Base-by-base conservation (phyloP, 2,113 vertebrate species). In the Oncorhynchus mykiss region DNA sequence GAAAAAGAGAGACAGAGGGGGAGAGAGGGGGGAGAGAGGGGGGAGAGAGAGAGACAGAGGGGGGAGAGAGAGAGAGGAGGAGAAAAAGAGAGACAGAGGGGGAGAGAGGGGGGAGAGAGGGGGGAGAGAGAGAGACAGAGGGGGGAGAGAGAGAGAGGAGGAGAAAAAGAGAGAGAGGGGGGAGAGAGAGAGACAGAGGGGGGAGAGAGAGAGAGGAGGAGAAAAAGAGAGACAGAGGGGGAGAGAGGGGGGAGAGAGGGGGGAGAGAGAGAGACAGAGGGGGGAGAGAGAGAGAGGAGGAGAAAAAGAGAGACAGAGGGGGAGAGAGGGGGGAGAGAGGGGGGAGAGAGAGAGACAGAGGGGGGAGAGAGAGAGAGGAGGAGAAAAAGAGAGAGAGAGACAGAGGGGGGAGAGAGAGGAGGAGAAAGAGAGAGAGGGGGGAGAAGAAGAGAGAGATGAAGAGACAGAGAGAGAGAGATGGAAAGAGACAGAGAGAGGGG, bases 241-340 rank as follows among this genome's bases (percentile, higher is more conserved):
- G 65, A 1, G 27, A 25, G 22, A 0, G 9, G 3, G 12, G 27
- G 25, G 22, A 0, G 9, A 9, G 12, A 2, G 11, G 18, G 0
- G 0, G 65, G 24, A 1, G 4, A 18, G 27, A 0, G 68, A 11
- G 76, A 79, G 79, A 67, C 51, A 71, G 82, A 81, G 80, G 79
- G 49, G 80, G 79, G 49, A 79, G 45, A 75, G 65, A 71, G 80
- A 62, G n/a, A 62, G 59, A 62, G 51, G n/a, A n/a, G n/a, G n/a
- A 71, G 70, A 27, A 2, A 27, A 0, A 27, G 27, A 29, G 27
- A 2, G 25, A 81, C 0, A 27, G 27, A 27, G 27, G 0, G 27
- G 0, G 2, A 20, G 24, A 27, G 20, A 62, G n/a, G 7, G 12
- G 4, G 27, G 3, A 1, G 66, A 20, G 8, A 2, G 16, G 1